These are phyloP conservation scores for Channa argus DNA, from an alignment of 2,113 vertebrate genomes.

Conservation along the genomic window DNA sequence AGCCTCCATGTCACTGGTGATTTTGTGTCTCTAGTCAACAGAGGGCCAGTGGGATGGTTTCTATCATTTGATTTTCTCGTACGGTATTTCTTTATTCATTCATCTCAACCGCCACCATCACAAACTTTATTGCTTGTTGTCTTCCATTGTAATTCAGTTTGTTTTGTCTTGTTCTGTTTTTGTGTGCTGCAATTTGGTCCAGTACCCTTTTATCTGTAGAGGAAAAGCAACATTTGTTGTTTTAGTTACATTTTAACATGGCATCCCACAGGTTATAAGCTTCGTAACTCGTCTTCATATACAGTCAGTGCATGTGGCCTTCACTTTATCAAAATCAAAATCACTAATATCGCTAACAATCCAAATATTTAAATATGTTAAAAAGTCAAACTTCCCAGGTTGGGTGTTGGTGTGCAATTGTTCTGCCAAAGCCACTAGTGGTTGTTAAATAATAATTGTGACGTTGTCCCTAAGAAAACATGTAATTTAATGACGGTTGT, in stretches of 20 bases:
- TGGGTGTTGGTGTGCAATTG: not conserved
- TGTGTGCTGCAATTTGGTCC: slow-evolving; percentile 33
- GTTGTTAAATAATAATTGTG: slow-evolving; percentile 31
- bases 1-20: slow-evolving; percentile 58
- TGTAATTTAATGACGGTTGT: slow-evolving; percentile 16
- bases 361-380: too few species aligned
- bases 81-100: slow-evolving; percentile 46
- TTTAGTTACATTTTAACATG: slow-evolving; percentile 32
- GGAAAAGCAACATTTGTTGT: slow-evolving; percentile 25
- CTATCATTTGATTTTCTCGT: slow-evolving; percentile 14
- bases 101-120: slow-evolving; percentile 23
- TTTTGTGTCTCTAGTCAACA: slow-evolving; percentile 59
- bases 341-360: too few species aligned
- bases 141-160: slow-evolving; percentile 10
- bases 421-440: slow-evolving; percentile 14
- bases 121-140: slow-evolving; percentile 22
- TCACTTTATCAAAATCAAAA: too few species aligned
- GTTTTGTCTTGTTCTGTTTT: not conserved
- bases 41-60: not conserved
- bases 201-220: slow-evolving; percentile 26
- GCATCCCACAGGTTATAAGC: not conserved
- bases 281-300: too few species aligned
- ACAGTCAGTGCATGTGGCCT: too few species aligned
- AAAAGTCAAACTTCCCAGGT: too few species aligned
- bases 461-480: slow-evolving; percentile 18